Base-by-base conservation (phyloP, 2,113 vertebrate species). In the Panthera tigris region DNA sequence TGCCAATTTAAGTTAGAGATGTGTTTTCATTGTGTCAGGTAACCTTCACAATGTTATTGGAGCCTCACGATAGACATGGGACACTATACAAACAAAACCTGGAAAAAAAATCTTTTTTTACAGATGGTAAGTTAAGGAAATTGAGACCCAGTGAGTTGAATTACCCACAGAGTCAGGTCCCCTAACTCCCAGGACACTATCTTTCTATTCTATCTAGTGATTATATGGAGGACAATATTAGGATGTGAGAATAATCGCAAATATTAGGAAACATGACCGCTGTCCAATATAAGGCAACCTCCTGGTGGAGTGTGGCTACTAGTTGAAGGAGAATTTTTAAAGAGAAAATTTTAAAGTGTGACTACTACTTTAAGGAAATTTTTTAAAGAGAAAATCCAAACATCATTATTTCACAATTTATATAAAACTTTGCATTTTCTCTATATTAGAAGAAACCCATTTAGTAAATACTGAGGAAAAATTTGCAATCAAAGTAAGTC, bases 381-480 rank as follows among this genome's bases (percentile, higher is more conserved):
- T 69, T 84, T 89, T 86, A 50, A 90, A 85, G 36, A 96, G 45
- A 85, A 89, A 85, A 19, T 93, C 25, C 63, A 83, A 96, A 39
- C 4, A 57, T 48, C 29, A 71, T 71, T 85, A 45, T 41, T 74
- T 73, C 84, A 76, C 36, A 36, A 82, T 45, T 71, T n/a, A 18
- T 57, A 71, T 63, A 48, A 89, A 89, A 84, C 0, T 13, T 61
- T 41, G 18, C 5, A 66, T 68, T 55, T 71, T 69, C 11, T 45
- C 5, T 57, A 14, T 48, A 25, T 71, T 94, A 74, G 14, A 76
- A 66, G 15, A 41, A 14, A 48, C 14, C 18, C 4, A 29, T 92
- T 92, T 65, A 21, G 12, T 25, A 71, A 57, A 18, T 50, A 63
- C 23, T 10, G 8, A n/a, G 21, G 33, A 41, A 89, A 78, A 83